A percentile compares a stretch with the other conserved stretches of the same genome.
phyloP scores from a whole-genome alignment of 1,140 invertebrate genomes.

The Tetramorium parvispinum region DNA sequence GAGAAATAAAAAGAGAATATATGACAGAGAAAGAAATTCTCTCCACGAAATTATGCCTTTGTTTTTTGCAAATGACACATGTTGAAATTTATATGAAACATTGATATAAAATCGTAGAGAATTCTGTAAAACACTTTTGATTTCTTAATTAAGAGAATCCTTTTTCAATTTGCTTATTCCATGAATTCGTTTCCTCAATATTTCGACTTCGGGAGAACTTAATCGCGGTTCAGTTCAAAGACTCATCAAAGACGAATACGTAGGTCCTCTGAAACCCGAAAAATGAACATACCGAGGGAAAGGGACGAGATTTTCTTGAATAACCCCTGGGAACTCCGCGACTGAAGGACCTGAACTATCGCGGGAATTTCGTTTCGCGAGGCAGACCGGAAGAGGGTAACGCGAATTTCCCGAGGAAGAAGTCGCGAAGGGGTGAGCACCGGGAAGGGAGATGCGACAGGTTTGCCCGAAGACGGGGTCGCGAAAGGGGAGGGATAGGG shows the following conservation, averaged over 20 bases:
- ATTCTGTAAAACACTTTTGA: neutral
- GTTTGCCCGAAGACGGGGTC: conserved; percentile 35
- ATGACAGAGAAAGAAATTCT: neutral
- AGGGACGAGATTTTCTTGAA: neutral
- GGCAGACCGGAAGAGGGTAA: conserved; percentile 39
- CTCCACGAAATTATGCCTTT: neutral
- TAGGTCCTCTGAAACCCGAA: conserved; percentile 3
- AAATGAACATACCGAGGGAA: neutral
- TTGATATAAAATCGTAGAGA: neutral
- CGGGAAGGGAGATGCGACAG: conserved; percentile 38
- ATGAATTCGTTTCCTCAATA: neutral
- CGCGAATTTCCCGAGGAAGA: conserved; percentile 45
- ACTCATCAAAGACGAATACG: neutral
- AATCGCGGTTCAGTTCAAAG: neutral
- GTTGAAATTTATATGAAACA: neutral
- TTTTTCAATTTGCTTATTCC: neutral
- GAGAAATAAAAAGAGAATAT: neutral
- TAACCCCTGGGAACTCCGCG: neutral
- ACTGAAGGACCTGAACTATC: neutral
- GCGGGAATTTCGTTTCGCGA: conserved; percentile 34
- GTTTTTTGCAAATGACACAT: neutral
- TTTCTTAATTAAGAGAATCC: neutral
- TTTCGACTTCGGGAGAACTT: neutral
- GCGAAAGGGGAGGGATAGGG: neutral
- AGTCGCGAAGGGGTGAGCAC: neutral